Conservation (phyloP, 2,797 vertebrate genomes). For the Mus minutoides region DNA sequence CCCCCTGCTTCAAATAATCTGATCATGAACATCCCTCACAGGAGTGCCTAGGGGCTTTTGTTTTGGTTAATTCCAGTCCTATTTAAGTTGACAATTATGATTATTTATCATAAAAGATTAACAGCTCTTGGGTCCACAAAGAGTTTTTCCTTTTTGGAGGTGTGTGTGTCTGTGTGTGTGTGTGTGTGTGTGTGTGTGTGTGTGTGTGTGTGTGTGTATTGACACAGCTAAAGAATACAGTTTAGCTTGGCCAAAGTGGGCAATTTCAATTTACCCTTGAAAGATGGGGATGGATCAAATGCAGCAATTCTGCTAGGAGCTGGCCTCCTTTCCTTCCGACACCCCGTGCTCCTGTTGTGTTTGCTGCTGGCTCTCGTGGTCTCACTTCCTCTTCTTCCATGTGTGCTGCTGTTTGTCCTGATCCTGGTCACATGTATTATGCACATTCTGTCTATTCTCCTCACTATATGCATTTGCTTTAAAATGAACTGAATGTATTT, state of each 20-base stretch:
- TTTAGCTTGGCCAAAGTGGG: neutral
- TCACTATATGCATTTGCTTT: neutral
- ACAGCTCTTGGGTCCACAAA: neutral
- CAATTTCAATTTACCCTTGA: neutral
- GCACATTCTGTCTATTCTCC: neutral
- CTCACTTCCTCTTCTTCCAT: neutral
- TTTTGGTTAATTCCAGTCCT: neutral
- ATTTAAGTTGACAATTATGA: neutral
- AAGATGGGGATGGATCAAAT: neutral
- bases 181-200: neutral
- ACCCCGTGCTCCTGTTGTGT: neutral
- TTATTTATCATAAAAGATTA: neutral
- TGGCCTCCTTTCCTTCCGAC: neutral
- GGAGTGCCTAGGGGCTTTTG: neutral
- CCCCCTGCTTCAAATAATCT: neutral
- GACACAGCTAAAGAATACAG: too few species aligned
- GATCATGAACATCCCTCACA: neutral
- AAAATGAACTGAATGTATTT: neutral
- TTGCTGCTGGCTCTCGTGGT: neutral
- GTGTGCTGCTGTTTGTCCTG: neutral
- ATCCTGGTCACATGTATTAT: neutral
- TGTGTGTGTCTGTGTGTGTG: too few species aligned
- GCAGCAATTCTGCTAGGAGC: neutral
- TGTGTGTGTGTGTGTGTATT: fast-evolving
- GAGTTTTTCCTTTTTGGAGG: neutral